Base-by-base conservation (phyloP, 2,113 vertebrate species). In the Todiramphus saurophagus region DNA sequence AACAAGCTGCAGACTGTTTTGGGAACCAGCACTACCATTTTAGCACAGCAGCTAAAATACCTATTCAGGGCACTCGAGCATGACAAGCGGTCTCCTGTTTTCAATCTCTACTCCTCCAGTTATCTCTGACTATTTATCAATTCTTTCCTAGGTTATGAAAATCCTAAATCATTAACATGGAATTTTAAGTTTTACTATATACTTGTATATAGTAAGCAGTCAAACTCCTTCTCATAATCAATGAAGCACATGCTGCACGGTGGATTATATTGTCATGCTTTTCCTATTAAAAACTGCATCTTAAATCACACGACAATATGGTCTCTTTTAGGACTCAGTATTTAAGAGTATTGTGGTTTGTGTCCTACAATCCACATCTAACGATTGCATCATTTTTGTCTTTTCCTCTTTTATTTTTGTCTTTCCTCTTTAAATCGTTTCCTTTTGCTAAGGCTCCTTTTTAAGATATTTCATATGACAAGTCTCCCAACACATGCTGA, bases 1-100 rank as follows among this genome's bases (percentile, higher is more conserved):
- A 93, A 90, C 51, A 93, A 88, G 58, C 31, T 74, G 33, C 46
- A 83, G 78, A 37, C 76, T 92, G 53, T 84, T 94, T 89, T 77
- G 69, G 66, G 58, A 96, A 66, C 35, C 20, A 78, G 69, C 55
- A 68, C 41, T 68, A 86, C 50, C 59, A 53, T 93, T 82, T 67
- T n/a, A 77, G 56, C 2, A 2, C 2, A 2, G 46, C 66, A 90
- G 75, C 92, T 80, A 59, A 62, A 80, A 62, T 17, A 33, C 7
- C 70, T 64, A 8, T 39, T 67, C 33, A 60, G 68, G 53, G 75
- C 63, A 72, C 68, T 90, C 0, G 0, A 86, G 46, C 60, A 72
- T 53, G 60, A 74, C 60, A 72, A 93, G 60, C 33, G 63, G 16
- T 78, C 55, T 88, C 28, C 51, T 63, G 8, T 89, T 93, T 87